phyloP scores from a whole-genome alignment of 2,113 vertebrate genomes.

The Panthera uncia region DNA sequence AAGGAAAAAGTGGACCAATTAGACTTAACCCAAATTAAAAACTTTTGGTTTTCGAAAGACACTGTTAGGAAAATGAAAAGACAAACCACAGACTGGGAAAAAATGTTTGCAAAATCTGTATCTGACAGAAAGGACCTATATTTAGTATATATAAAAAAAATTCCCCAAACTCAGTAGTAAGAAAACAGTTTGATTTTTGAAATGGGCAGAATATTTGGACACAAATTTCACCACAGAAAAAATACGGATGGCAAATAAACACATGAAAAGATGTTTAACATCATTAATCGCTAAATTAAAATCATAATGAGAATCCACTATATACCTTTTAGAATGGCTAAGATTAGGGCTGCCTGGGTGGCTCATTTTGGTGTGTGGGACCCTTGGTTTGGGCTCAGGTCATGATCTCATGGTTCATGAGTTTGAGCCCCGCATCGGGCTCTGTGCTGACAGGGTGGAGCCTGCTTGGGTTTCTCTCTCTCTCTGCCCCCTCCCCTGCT shows the following conservation, averaged over 20 bases:
- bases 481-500: too few relatives aligned
- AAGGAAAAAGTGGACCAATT: background rate
- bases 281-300: background rate
- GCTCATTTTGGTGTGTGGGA: too few relatives aligned
- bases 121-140: background rate
- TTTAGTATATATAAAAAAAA: background rate
- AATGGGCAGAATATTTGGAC: conserved; percentile 22
- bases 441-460: too few relatives aligned
- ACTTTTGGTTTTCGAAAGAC: background rate
- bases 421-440: too few relatives aligned
- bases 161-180: background rate
- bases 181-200: background rate
- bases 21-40: background rate
- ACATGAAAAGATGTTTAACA: background rate
- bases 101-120: background rate
- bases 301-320: background rate
- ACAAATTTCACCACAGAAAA: background rate
- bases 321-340: background rate
- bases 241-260: background rate
- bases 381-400: too few relatives aligned
- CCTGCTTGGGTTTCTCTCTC: too few relatives aligned
- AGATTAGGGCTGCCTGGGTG: background rate
- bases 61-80: background rate
- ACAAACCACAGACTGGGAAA: background rate
- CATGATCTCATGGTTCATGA: too few relatives aligned